Conservation (phyloP, 2,888 invertebrate species). For the Pherbina coryleti region DNA sequence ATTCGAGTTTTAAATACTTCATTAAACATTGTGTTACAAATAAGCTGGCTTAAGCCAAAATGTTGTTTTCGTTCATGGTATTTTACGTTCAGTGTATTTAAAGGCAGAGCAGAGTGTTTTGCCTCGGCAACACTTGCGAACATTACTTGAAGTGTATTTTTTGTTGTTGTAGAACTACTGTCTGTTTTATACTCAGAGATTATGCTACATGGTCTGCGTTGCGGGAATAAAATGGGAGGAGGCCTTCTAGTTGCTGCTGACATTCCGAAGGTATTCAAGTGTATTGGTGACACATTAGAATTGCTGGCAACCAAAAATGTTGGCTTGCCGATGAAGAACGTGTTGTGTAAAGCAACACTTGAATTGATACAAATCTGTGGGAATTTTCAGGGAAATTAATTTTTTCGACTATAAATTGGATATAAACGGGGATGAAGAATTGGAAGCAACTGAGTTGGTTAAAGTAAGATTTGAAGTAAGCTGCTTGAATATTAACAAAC, state of each 20-base stretch:
- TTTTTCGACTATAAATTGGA: conserved; percentile 19
- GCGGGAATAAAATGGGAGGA: not conserved
- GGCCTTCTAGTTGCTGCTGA: not conserved
- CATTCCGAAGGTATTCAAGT: conserved; percentile 21
- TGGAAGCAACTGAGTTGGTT: not conserved
- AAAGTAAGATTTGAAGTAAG: not conserved
- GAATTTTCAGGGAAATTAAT: conserved; percentile 38
- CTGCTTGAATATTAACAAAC: no score
- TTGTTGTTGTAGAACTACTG: conserved; percentile 1
- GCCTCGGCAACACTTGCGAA: conserved; percentile 37
- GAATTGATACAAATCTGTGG: conserved; percentile 41
- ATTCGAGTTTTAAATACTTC: no score
- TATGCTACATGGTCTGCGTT: not conserved
- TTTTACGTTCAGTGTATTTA: no score
- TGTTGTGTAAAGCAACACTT: conserved; percentile 34
- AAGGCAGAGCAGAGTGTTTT: conserved; percentile 12
- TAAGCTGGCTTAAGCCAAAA: no score
- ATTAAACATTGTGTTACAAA: no score
- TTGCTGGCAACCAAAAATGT: conserved; percentile 15
- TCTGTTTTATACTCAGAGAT: not conserved
- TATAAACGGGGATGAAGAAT: not conserved
- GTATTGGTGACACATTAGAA: conserved; percentile 22
- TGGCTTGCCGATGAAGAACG: conserved; percentile 11
- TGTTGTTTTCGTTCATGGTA: no score
- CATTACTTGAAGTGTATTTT: conserved; percentile 28